Evolutionary conservation across 2,797 vertebrate genomes (phyloP).

Genomic region (Buceros bicornis): DNA sequence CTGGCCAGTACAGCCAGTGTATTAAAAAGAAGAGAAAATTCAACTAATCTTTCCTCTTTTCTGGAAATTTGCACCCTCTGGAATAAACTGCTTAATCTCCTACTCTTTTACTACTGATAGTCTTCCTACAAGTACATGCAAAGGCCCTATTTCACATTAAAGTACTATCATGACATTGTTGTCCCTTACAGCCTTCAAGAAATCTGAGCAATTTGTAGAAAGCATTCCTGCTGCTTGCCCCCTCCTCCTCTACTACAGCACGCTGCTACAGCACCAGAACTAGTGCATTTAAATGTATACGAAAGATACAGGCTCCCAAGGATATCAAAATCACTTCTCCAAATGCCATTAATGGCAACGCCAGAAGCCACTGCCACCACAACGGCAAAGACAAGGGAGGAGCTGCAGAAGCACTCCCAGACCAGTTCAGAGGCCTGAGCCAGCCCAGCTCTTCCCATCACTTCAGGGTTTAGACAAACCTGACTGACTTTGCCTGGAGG

Average conservation of each 20-base stretch:
- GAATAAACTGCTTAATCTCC: constrained; percentile 4
- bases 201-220: constrained; percentile 19
- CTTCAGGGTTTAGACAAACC: not conserved
- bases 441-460: not conserved
- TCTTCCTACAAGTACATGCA: not conserved
- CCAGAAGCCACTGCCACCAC: not conserved
- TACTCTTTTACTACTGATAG: not conserved
- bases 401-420: not conserved
- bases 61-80: not conserved
- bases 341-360: not conserved
- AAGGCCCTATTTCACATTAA: not conserved
- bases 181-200: constrained; percentile 38
- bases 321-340: not conserved
- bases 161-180: not conserved
- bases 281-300: accelerated
- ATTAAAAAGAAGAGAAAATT: not conserved
- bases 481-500: constrained; percentile 1
- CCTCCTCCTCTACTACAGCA: constrained; percentile 20
- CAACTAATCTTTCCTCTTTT: not conserved
- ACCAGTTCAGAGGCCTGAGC: not conserved
- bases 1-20: not conserved
- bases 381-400: not conserved
- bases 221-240: not conserved
- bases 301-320: not conserved
- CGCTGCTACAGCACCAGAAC: not conserved